Conservation (phyloP, 2,888 invertebrate genomes). For the Clepsis dumicolana region DNA sequence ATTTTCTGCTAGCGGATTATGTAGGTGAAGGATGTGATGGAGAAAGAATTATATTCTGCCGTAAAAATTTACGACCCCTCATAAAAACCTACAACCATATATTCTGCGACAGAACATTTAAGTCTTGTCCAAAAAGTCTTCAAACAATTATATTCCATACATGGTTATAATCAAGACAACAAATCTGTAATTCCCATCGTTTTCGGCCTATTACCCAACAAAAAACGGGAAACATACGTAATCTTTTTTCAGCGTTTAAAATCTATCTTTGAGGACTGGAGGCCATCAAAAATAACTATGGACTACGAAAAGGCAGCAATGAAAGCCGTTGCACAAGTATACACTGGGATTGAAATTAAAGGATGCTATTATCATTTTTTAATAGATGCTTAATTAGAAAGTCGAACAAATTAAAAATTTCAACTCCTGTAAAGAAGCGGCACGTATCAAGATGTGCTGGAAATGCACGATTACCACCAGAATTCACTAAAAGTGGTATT, state of each 20-base stretch:
- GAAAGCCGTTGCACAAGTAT: constrained; percentile 27
- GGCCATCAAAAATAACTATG: too few species aligned
- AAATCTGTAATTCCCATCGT: background rate
- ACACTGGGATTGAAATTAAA: constrained; percentile 26
- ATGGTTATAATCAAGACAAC: constrained; percentile 12
- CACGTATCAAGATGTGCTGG: constrained; percentile 43
- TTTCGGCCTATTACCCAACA: background rate
- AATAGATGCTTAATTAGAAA: constrained; percentile 24
- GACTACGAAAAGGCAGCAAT: constrained; percentile 10
- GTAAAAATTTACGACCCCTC: constrained; percentile 9
- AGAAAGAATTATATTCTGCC: constrained; percentile 43
- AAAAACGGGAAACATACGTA: background rate
- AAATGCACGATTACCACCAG: constrained; percentile 38
- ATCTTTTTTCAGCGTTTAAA: background rate
- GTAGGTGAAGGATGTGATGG: background rate
- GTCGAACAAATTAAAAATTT: constrained; percentile 22
- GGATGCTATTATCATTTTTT: constrained; percentile 44
- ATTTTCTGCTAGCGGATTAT: background rate
- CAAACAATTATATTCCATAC: constrained; percentile 15
- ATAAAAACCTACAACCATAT: background rate
- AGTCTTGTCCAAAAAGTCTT: constrained; percentile 7
- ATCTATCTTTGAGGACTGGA: too few species aligned
- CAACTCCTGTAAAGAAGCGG: constrained; percentile 5
- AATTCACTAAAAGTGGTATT: constrained; percentile 20
- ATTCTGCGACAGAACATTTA: constrained; percentile 6